Evolutionary conservation across 2,888 invertebrate genomes (phyloP).

Genomic region (Eupithecia dodoneata): DNA sequence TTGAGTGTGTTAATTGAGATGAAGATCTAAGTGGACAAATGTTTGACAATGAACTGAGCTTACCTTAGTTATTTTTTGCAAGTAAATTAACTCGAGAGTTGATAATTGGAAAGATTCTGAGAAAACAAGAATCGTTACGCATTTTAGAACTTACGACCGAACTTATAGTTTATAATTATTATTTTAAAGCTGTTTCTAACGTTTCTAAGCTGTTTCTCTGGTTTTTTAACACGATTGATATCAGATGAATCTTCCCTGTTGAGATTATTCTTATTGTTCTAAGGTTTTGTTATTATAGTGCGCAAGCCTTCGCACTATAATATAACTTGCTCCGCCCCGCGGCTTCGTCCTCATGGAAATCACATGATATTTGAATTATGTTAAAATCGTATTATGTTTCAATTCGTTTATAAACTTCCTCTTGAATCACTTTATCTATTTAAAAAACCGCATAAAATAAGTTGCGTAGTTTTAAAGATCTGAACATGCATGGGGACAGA

Average conservation of each 20-base stretch:
- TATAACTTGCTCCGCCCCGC: too few relatives aligned
- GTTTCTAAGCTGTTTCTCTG: background rate
- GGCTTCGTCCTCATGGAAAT: too few relatives aligned
- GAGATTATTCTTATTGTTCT: too few relatives aligned
- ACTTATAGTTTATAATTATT: background rate
- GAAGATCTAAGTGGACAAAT: background rate
- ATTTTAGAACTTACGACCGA: background rate
- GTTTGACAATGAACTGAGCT: background rate
- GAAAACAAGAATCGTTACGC: background rate
- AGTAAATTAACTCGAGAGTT: background rate
- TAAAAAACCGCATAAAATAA: too few relatives aligned
- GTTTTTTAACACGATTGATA: background rate
- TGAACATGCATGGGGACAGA: too few relatives aligned
- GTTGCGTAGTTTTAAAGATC: too few relatives aligned
- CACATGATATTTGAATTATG: too few relatives aligned
- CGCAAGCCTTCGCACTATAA: too few relatives aligned
- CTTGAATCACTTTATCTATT: too few relatives aligned
- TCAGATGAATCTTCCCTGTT: background rate
- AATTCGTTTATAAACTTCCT: too few relatives aligned
- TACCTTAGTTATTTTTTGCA: background rate
- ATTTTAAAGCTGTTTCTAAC: background rate
- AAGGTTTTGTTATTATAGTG: too few relatives aligned
- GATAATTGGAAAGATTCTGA: background rate
- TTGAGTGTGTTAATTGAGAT: slow-evolving; percentile 21
- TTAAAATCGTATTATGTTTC: too few relatives aligned